A percentile compares a stretch with the other conserved stretches of the same genome.
These are phyloP conservation scores for Actenoides lindsayi DNA, from an alignment of 2,113 vertebrate genomes.

Conservation along the genomic window DNA sequence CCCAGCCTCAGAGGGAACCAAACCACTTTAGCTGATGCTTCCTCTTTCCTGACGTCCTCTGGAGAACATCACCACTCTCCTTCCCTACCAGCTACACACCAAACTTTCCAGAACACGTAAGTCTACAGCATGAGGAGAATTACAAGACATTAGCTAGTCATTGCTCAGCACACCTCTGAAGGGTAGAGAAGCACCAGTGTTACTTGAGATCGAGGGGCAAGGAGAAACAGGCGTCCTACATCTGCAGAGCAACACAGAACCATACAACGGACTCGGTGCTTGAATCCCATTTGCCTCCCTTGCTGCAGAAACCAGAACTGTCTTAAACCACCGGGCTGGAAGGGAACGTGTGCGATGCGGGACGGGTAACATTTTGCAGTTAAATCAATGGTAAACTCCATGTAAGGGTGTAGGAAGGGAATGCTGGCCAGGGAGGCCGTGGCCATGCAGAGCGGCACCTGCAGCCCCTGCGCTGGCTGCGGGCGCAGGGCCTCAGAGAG, in stretches of 20 bases:
- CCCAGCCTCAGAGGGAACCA: slow-evolving; percentile 25
- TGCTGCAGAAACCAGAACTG: neutral
- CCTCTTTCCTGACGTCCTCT: neutral
- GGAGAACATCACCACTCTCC: neutral
- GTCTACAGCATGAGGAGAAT: neutral
- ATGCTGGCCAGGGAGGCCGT: neutral
- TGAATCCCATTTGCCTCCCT: fast-evolving
- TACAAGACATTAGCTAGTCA: neutral
- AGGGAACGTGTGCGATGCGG: fast-evolving
- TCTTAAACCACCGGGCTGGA: neutral
- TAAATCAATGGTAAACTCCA: neutral
- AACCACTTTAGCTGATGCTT: slow-evolving; percentile 31
- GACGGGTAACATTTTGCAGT: neutral
- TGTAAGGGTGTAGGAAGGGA: neutral
- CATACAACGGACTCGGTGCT: fast-evolving
- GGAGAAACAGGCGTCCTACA: neutral
- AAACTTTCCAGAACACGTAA: neutral
- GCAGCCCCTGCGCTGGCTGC: neutral
- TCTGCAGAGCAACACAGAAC: neutral
- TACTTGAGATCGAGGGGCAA: neutral
- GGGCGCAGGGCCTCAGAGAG: neutral
- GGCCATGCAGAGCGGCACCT: slow-evolving; percentile 16
- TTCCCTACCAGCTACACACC: neutral
- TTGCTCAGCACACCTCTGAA: neutral
- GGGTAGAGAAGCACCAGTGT: neutral